A percentile compares a stretch with the other conserved stretches of the same genome.
These are phyloP conservation scores for Leptocoma aspasia DNA, from an alignment of 2,113 vertebrate species.

Conservation along the genomic window DNA sequence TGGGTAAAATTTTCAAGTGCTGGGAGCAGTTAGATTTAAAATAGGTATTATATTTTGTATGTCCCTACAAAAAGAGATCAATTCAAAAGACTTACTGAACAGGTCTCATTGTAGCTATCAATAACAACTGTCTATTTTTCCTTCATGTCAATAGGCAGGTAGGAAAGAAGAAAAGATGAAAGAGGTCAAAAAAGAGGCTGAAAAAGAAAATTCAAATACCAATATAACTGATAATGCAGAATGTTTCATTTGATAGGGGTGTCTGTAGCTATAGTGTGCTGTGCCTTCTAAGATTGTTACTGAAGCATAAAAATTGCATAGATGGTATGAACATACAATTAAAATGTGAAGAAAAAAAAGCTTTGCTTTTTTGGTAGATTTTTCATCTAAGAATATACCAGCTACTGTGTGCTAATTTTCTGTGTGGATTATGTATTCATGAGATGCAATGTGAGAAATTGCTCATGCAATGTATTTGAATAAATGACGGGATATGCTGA, in stretches of 20 bases:
- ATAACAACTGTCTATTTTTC: neutral
- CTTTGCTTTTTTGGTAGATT: neutral
- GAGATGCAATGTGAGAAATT: neutral
- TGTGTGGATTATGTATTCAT: neutral
- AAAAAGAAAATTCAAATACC: neutral
- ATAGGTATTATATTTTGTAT: neutral
- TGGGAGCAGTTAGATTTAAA: neutral
- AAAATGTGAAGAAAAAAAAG: neutral
- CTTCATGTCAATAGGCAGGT: neutral
- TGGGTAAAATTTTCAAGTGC: neutral
- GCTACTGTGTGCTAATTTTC: constrained; percentile 5
- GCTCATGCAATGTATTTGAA: neutral
- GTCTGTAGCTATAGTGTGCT: neutral
- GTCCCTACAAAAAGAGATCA: neutral
- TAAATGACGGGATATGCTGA: neutral
- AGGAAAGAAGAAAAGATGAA: neutral
- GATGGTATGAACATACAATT: neutral
- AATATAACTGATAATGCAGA: neutral
- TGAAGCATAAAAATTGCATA: neutral
- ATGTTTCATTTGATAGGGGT: neutral
- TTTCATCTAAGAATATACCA: neutral
- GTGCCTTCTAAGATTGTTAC: neutral
- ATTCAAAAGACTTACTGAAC: neutral
- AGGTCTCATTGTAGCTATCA: neutral
- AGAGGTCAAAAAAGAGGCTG: neutral